Conservation (phyloP, 1,140 invertebrate genomes). For the Matsumurasca onukii region DNA sequence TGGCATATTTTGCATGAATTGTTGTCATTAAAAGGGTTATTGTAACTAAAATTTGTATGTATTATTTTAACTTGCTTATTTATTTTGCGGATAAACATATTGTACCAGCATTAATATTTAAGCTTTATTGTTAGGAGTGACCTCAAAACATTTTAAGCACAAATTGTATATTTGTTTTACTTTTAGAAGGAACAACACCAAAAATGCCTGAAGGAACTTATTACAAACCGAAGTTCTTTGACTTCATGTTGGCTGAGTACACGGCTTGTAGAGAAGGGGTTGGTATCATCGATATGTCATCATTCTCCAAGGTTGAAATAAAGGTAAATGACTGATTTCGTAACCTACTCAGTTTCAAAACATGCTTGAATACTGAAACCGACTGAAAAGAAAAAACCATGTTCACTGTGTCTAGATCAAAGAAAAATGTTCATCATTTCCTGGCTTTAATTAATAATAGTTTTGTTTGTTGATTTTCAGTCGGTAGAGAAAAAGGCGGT, state of each 20-base stretch:
- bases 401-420: no score
- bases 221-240: constrained; percentile 90
- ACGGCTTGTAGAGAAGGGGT: constrained; percentile 90
- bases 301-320: constrained; percentile 96
- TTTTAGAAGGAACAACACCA: constrained; percentile 44
- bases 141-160: no score
- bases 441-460: no score
- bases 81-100: neutral
- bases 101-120: neutral
- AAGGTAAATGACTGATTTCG: constrained; percentile 68
- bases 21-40: neutral
- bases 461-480: no score
- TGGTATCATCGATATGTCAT: constrained; percentile 95
- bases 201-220: constrained; percentile 59
- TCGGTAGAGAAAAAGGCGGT: constrained; percentile 52
- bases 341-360: no score
- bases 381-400: no score
- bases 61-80: neutral
- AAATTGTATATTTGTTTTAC: no score
- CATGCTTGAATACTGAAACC: no score
- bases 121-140: no score
- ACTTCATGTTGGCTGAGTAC: constrained; percentile 86
- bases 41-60: neutral
- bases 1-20: no score
- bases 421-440: no score